Percentiles rank a stretch among this genome's conserved stretches.
phyloP scores from a whole-genome alignment of 2,797 vertebrate genomes.

The Ptychadena robeensis region DNA sequence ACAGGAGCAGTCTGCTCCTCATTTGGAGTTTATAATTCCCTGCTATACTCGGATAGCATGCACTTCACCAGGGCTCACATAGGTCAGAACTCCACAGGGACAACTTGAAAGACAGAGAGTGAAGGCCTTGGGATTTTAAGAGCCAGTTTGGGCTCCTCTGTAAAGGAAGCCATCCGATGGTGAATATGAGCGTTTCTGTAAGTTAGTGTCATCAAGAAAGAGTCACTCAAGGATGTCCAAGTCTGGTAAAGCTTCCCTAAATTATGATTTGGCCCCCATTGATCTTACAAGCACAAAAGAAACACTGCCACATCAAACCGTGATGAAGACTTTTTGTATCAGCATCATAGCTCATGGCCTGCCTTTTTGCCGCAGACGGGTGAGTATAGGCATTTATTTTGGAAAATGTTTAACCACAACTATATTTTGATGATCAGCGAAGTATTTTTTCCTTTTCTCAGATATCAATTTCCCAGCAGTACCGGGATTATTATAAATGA shows the following conservation, averaged over 20 bases:
- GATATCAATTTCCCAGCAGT: not conserved
- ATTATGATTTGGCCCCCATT: conserved; percentile 81
- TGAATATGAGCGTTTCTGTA: conserved; percentile 17
- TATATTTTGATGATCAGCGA: not conserved
- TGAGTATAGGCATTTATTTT: conserved; percentile 78
- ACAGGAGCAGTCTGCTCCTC: conserved; percentile 84
- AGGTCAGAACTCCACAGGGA: conserved; percentile 73
- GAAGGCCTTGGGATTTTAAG: conserved; percentile 68
- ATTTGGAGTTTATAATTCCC: conserved; percentile 90
- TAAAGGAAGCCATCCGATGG: conserved; percentile 1
- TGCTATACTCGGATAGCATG: conserved; percentile 82
- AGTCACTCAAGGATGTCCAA: conserved; percentile 83
- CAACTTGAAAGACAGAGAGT: conserved; percentile 74
- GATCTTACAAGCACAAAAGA: conserved; percentile 84
- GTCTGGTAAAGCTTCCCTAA: conserved; percentile 80
- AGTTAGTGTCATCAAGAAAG: conserved; percentile 8
- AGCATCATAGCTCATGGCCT: conserved; percentile 97
- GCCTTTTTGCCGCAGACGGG: conserved; percentile 95
- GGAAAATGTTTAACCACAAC: not conserved
- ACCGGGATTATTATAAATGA: too few species aligned
- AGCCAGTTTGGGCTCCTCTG: conserved; percentile 30
- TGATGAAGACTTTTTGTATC: conserved; percentile 98
- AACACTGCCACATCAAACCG: conserved; percentile 86
- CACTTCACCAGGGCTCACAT: conserved; percentile 78
- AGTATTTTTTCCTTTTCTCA: not conserved